Percentiles rank a stretch among this genome's conserved stretches.
Evolutionary conservation across 2,113 vertebrate species (phyloP).

Genomic region (Myrmophylax atrothorax): DNA sequence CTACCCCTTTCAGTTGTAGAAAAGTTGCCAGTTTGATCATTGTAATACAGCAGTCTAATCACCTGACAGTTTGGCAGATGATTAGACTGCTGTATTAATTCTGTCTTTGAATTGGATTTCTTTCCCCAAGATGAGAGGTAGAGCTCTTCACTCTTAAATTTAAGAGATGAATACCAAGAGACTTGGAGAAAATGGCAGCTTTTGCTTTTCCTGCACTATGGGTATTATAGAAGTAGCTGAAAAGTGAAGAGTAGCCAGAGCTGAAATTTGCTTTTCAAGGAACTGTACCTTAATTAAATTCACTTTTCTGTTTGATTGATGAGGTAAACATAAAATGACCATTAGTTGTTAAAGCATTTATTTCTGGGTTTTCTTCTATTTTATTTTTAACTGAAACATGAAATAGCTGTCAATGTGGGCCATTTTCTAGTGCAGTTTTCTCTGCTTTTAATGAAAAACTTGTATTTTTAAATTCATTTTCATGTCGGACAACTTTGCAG

Average conservation of each 20-base stretch:
- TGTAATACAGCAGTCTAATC: neutral
- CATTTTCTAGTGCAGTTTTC: neutral
- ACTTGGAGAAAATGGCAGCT: neutral
- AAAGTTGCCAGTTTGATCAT: neutral
- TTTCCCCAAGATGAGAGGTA: neutral
- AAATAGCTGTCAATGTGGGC: accelerated
- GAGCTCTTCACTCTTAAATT: neutral
- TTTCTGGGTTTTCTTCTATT: neutral
- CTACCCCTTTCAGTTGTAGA: neutral
- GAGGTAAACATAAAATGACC: neutral
- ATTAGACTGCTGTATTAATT: neutral
- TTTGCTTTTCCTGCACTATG: neutral
- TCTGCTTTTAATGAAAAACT: neutral
- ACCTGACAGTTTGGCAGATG: neutral
- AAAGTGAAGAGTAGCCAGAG: neutral
- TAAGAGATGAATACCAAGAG: neutral
- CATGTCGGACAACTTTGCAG: neutral
- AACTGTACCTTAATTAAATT: neutral
- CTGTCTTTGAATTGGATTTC: neutral
- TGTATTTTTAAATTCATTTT: neutral
- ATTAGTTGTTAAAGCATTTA: neutral
- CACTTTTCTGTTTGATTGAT: neutral
- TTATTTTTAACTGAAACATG: neutral
- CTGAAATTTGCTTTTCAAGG: neutral
- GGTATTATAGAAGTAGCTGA: neutral